Conservation (phyloP, 64 coral and sea anemone genomes). For the Catalaphyllia jardinei region DNA sequence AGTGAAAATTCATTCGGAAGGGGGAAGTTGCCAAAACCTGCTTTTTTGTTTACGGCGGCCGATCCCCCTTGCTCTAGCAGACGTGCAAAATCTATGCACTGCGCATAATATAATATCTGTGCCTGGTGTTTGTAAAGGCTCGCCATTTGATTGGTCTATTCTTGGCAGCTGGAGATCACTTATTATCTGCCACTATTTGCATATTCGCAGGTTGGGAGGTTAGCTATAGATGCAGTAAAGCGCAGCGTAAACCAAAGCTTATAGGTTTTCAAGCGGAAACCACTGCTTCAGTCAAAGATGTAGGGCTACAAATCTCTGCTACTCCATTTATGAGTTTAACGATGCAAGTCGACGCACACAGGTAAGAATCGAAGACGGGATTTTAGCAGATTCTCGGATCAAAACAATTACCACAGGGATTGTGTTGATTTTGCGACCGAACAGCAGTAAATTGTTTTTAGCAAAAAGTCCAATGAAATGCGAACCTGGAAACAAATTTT, state of each 20-base stretch:
- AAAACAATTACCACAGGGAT: slow-evolving; percentile 31
- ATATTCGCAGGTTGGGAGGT: slow-evolving; percentile 46
- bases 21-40: not conserved
- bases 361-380: slow-evolving; percentile 14
- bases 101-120: slow-evolving; percentile 36
- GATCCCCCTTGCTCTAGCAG: not conserved
- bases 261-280: slow-evolving; percentile 24
- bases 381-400: not conserved
- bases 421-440: slow-evolving; percentile 46
- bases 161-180: slow-evolving; percentile 44
- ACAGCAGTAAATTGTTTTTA: slow-evolving; percentile 38
- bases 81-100: not conserved
- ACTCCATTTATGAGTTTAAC: not conserved
- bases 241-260: not conserved
- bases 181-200: slow-evolving; percentile 28
- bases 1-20: not conserved
- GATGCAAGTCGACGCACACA: slow-evolving; percentile 31
- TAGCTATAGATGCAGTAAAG: slow-evolving; percentile 34
- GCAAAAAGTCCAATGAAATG: slow-evolving; percentile 5
- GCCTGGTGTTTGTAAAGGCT: slow-evolving; percentile 2
- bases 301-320: not conserved
- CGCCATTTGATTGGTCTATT: not conserved
- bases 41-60: slow-evolving; percentile 7
- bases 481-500: not conserved
- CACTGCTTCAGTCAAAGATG: not conserved